Base-by-base conservation (phyloP, 2,888 invertebrate species). In the Idaea biselata region DNA sequence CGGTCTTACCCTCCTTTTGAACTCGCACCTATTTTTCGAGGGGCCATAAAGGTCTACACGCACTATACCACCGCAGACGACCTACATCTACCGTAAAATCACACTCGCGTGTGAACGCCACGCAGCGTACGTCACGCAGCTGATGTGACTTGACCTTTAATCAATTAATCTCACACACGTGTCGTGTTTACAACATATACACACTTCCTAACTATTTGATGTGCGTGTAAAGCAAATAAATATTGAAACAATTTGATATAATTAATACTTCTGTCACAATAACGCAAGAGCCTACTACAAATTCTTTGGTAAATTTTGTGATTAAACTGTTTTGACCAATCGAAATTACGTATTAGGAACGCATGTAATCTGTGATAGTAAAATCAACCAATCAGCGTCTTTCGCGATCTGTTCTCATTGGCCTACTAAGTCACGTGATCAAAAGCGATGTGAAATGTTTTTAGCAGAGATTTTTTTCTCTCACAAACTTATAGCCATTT, bases 401-500 rank as follows among this genome's bases (percentile, higher is more conserved):
- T 44, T 44, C 11, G 11, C 44, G 2, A 44, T 44, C 44, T 44
- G 44, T 14, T 8, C 44, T 44, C 14, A 44, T 44, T 44, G 44
- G 44, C 11, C 44, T 0, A 11, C 11, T 0, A 44, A 44, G 11
- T 44, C 8, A 44, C 44, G 11, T 44, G 44, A 11, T 44, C 44
- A 11, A 44, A 44, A 8, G 44, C 11, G 14, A 11, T 44, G 44
- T 44, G 44, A 44, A 14, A 14, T 58, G 57, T 65, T 67, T 65
- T 68, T 75, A 76, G 69, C 75, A 77, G 77, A 69, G 74, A 75
- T 76, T 75, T n/a, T 25, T 25, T 16, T 53, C 74, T 76, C 76
- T 75, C 82, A 83, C 81, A 80, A 83, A 83, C 78, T 81, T 84
- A 83, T 85, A 87, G 82, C 83, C 85, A 81, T 83, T 74, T 79